Conservation (phyloP, 2,888 invertebrate genomes). For the Dynastes grantii region DNA sequence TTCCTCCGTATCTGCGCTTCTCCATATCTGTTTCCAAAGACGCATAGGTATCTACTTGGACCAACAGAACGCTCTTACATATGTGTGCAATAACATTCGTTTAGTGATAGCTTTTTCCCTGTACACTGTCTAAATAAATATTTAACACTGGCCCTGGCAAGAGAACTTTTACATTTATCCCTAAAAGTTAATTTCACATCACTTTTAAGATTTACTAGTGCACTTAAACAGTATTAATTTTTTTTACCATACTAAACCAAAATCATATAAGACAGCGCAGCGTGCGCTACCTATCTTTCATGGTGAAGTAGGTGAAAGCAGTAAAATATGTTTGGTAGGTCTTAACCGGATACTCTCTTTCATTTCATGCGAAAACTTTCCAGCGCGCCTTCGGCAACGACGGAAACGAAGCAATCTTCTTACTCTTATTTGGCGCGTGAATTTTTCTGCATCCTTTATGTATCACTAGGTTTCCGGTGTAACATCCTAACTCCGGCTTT, state of each 20-base stretch:
- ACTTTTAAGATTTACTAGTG: no score
- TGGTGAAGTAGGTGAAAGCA: constrained; percentile 14
- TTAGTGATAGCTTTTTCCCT: no score
- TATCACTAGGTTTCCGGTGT: constrained; percentile 62
- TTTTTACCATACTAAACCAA: background rate
- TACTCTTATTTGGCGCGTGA: constrained; percentile 62
- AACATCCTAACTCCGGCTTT: constrained; percentile 48
- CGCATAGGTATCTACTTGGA: no score
- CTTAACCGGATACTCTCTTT: constrained; percentile 27
- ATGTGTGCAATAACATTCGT: no score
- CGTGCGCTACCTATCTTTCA: background rate
- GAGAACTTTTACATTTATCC: no score
- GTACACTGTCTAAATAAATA: no score
- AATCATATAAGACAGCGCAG: background rate
- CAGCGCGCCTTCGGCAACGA: constrained; percentile 22
- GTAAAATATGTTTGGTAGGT: constrained; percentile 26
- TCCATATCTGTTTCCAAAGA: no score
- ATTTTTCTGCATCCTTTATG: constrained; percentile 65
- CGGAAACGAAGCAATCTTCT: constrained; percentile 40
- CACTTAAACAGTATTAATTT: background rate
- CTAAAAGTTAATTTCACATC: no score
- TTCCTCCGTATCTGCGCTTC: no score
- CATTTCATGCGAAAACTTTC: constrained; percentile 37
- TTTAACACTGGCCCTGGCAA: no score
- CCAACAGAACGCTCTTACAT: no score